phyloP scores from a whole-genome alignment of 2,797 vertebrate genomes.

The Acanthurus leucopareius region DNA sequence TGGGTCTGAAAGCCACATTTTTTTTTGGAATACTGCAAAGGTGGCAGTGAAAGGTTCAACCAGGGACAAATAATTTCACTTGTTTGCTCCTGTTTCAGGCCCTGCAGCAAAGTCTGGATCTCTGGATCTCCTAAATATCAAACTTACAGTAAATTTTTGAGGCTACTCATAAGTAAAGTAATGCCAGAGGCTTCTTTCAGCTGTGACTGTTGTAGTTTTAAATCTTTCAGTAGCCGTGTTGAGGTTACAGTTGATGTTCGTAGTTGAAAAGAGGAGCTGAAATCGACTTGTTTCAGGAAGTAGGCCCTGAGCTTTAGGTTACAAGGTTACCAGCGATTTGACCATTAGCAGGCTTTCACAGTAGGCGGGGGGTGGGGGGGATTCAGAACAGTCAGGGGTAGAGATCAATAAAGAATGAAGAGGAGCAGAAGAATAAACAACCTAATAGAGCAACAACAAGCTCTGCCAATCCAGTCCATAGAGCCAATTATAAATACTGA shows the following conservation, averaged over 20 bases:
- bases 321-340: neutral
- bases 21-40: neutral
- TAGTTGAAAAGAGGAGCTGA: neutral
- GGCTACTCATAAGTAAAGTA: neutral
- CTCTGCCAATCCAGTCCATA: neutral
- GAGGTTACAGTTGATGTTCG: neutral
- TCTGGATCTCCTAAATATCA: neutral
- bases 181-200: neutral
- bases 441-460: neutral
- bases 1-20: neutral
- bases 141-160: neutral
- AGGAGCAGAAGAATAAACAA: neutral
- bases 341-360: constrained; percentile 8
- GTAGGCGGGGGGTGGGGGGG: neutral
- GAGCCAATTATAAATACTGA: constrained; percentile 4
- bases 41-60: constrained; percentile 16
- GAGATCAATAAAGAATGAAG: neutral
- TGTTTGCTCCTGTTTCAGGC: neutral
- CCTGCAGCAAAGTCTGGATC: neutral
- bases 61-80: neutral
- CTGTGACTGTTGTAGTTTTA: neutral
- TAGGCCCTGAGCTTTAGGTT: neutral
- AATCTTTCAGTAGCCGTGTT: neutral
- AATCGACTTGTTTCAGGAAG: neutral
- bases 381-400: constrained; percentile 2